Evolutionary conservation across 2,797 vertebrate genomes (phyloP).

Genomic region (Chaenodraco wilsoni): DNA sequence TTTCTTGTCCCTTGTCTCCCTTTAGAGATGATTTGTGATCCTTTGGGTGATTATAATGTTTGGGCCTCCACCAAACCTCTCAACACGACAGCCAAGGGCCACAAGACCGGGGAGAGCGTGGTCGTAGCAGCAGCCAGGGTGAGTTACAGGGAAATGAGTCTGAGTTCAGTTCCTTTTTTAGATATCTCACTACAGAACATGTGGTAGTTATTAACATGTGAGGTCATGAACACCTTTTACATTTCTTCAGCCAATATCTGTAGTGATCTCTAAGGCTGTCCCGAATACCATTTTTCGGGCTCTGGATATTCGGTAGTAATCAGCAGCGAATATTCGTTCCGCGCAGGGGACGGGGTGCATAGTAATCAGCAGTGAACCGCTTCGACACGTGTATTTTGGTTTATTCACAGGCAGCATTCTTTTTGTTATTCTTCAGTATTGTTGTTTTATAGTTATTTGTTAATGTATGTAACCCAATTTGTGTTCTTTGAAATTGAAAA

Average conservation of each 20-base stretch:
- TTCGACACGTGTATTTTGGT: no score
- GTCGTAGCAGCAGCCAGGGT: constrained; percentile 90
- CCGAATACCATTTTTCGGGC: no score
- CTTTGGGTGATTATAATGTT: constrained; percentile 88
- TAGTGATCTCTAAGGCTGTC: constrained; percentile 12
- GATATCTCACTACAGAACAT: not conserved
- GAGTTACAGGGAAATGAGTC: constrained; percentile 52
- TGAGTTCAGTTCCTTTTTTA: no score
- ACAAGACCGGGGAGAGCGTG: constrained; percentile 77
- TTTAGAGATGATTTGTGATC: constrained; percentile 91
- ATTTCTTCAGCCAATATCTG: not conserved
- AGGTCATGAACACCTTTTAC: not conserved
- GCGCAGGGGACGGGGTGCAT: no score
- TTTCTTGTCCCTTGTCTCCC: constrained; percentile 1
- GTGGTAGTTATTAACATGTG: not conserved
- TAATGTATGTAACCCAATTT: no score
- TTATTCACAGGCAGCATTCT: no score
- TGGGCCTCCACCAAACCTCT: constrained; percentile 88
- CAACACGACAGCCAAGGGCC: constrained; percentile 84
- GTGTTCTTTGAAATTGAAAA: no score
- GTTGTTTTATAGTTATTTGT: no score
- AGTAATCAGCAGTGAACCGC: no score
- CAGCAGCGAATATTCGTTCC: no score
- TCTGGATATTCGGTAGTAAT: no score
- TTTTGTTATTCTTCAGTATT: no score